A percentile compares a stretch with the other conserved stretches of the same genome.
Conservation (phyloP, 2,888 invertebrate genomes). For the Acutogordius australiensis region DNA sequence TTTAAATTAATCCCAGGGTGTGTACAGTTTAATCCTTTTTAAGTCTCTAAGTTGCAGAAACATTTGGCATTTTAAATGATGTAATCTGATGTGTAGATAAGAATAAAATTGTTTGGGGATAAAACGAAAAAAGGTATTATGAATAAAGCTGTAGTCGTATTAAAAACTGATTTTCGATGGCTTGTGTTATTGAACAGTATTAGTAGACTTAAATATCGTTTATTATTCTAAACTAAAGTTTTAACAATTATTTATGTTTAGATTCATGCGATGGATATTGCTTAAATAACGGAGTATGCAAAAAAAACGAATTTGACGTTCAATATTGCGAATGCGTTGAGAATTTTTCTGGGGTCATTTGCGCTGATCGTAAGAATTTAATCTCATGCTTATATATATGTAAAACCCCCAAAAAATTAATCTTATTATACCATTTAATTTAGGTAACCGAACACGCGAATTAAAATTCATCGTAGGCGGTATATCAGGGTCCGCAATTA, state of each 20-base stretch:
- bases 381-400: neutral
- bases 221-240: too few relatives aligned
- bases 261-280: constrained; percentile 2
- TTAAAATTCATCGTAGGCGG: constrained; percentile 7
- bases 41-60: too few relatives aligned
- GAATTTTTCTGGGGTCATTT: neutral
- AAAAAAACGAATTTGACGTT: neutral
- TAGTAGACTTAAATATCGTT: too few relatives aligned
- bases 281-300: neutral
- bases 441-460: neutral
- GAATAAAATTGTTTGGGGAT: too few relatives aligned
- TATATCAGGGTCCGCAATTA: neutral
- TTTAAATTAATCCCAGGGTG: too few relatives aligned
- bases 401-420: neutral
- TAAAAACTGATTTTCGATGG: too few relatives aligned
- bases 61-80: too few relatives aligned
- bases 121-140: too few relatives aligned
- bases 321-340: constrained; percentile 5
- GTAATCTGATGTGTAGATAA: too few relatives aligned
- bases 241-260: neutral
- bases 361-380: neutral
- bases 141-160: too few relatives aligned
- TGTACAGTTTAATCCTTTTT: too few relatives aligned
- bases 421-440: neutral
- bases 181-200: too few relatives aligned